Evolutionary conservation across 53 echinoderm and acorn worm species (phyloP), one percentile per base, ranked within the genome.

Genomic region (Hippasteria phrygiana): DNA sequence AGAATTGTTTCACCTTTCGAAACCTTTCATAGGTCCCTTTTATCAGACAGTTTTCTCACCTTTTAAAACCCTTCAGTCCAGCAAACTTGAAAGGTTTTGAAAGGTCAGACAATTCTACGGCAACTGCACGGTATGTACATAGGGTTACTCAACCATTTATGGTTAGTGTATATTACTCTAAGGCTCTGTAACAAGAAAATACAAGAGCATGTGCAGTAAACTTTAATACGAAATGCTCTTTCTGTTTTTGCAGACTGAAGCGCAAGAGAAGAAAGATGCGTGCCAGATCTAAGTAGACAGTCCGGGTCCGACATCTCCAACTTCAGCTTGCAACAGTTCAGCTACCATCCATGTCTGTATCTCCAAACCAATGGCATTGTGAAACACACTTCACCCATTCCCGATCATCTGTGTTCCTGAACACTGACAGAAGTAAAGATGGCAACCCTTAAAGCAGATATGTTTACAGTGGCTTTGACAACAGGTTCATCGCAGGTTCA

Each of bases 191-290:
- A n/a, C 48, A 48, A 8, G 8, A 48, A 10, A 8, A 48, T 48
- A 5, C 62, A 62, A 42, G 12, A 16, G 18, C 12, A 17, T 0
- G 36, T 2, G 6, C 4, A 35, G 1, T 1, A 73, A 39, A 20
- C 22, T 73, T 4, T 4, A 22, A 0, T 14, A 45, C 43, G n/a
- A n/a, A n/a, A 74, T 13, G 9, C 9, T 20, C 0, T 45, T 2
- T 7, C 26, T 35, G 43, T 43, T 18, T 55, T 79, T 50, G 38
- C 76, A 96, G 96, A 71, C 92, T 96, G 94, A 96, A 96, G 96
- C 94, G 96, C 82, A 96, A 96, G 90, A 92, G 96, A 72, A 92
- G 96, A 93, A 96, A 96, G 94, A 96, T 96, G 96, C 90, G 94
- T 90, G 94, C 93, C 59, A 92, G 96, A 73, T 96, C 96, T 59